Evolutionary conservation across 1,140 invertebrate species (phyloP), one percentile per base, ranked within the genome.

Genomic region (Protaetia brevitarsis): DNA sequence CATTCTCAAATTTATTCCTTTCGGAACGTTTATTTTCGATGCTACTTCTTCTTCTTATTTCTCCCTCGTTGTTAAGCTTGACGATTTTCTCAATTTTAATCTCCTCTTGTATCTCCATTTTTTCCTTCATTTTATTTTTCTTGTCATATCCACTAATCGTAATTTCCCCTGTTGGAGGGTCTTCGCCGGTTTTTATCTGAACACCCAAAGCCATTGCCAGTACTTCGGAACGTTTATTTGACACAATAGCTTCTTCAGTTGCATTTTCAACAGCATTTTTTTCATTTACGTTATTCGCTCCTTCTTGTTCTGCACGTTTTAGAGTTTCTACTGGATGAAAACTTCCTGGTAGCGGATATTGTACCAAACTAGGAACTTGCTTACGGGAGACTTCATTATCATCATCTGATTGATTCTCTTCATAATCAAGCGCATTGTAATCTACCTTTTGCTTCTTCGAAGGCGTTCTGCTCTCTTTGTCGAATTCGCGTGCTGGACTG

Each of bases 361-460:
- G 78, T 11, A 79, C 76, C 59, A 79, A 71, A 69, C 76, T 77
- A 2, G 76, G 74, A 13, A 79, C 75, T 30, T 64, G 67, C 45
- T 76, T 76, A 45, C 64, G 72, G 6, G 66, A 51, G 1, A 66
- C 23, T 13, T 72, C 67, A n/a, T 65, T 65, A 11, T 73, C 72
- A 6, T 77, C 73, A 13, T 76, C 73, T 2, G 72, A 73, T 34
- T 72, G 71, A 29, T 78, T 76, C 36, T 73, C 68, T 69, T 81
- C 79, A 66, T 81, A 81, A 69, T 81, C 79, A n/a, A 81, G 67
- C 23, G 79, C 79, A 70, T 81, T 81, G 67, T 81, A 81, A 72
- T 81, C 79, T 1, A 81, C 68, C 41, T 71, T 72, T 7, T 51
- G 41, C 57, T 70, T 73, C 11, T 66, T 51, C n/a, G 51, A 13